These are phyloP conservation scores for Brachypalpus laphriformis DNA, from an alignment of 2,888 invertebrate species.

Conservation along the genomic window DNA sequence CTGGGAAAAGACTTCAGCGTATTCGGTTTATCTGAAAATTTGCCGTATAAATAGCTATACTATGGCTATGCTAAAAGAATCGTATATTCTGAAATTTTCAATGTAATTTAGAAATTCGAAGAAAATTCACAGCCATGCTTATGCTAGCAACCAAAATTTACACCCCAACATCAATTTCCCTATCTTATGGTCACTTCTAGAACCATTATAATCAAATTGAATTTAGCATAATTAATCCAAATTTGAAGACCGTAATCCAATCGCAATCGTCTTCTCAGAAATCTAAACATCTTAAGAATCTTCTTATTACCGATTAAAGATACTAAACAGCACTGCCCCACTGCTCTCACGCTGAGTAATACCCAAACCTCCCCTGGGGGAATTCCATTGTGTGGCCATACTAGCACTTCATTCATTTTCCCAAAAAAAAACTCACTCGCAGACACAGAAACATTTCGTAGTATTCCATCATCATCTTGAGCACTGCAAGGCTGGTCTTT, in stretches of 20 bases:
- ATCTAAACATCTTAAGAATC: slow-evolving; percentile 31
- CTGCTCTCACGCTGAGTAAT: neutral
- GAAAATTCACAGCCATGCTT: too few species aligned
- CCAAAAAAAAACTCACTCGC: slow-evolving; percentile 1
- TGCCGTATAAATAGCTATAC: too few species aligned
- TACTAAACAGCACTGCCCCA: slow-evolving; percentile 7
- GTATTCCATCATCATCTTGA: slow-evolving; percentile 3
- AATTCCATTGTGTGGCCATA: slow-evolving; percentile 5
- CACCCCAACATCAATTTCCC: neutral
- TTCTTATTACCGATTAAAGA: slow-evolving; percentile 20
- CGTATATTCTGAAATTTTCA: too few species aligned
- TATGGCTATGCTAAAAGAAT: too few species aligned
- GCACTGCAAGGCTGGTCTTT: slow-evolving; percentile 14
- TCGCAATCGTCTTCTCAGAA: slow-evolving; percentile 18
- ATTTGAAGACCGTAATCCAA: slow-evolving; percentile 9
- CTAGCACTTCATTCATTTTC: slow-evolving; percentile 23
- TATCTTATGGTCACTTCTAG: neutral
- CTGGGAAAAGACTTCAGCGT: too few species aligned
- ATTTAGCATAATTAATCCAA: slow-evolving; percentile 1
- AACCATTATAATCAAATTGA: slow-evolving; percentile 15
- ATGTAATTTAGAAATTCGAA: too few species aligned
- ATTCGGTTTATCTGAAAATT: too few species aligned
- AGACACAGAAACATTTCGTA: neutral
- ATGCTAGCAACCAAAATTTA: too few species aligned
- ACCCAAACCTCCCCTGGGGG: neutral